phyloP scores from a whole-genome alignment of 2,888 invertebrate species.

The Drosophila yooni region DNA sequence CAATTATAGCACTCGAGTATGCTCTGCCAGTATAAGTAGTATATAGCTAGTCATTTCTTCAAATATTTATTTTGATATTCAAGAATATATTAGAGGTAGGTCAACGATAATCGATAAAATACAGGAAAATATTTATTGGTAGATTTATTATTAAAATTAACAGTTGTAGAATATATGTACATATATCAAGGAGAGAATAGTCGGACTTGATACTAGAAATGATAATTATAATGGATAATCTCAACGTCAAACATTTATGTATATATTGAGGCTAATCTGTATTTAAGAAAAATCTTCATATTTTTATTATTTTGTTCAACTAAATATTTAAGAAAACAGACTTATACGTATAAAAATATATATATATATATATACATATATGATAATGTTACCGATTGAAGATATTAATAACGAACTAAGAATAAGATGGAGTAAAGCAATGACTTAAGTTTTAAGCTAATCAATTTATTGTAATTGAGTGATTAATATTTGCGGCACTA shows the following conservation, averaged over 20 bases:
- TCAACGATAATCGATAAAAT: not conserved
- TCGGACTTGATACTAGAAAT: not conserved
- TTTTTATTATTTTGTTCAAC: not conserved
- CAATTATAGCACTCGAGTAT: not conserved
- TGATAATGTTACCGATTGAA: slow-evolving; percentile 4
- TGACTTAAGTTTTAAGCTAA: slow-evolving; percentile 5
- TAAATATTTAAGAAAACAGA: not conserved
- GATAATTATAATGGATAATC: not conserved
- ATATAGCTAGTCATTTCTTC: not conserved
- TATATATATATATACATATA: not conserved
- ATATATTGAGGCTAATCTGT: not conserved
- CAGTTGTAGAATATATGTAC: not conserved
- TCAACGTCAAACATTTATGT: not conserved
- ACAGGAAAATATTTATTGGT: not conserved
- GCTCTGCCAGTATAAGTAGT: not conserved
- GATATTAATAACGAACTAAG: not conserved
- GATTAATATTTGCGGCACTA: slow-evolving; percentile 10
- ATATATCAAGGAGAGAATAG: not conserved
- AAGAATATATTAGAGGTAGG: not conserved
- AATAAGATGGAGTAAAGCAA: not conserved
- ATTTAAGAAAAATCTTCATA: not conserved
- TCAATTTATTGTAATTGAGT: slow-evolving; percentile 20
- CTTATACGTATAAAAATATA: not conserved
- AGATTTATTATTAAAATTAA: not conserved
- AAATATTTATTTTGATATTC: not conserved